Percentiles rank a stretch among this genome's conserved stretches.
phyloP scores from a whole-genome alignment of 2,888 invertebrate genomes.

The Chymomyza fuscimana region DNA sequence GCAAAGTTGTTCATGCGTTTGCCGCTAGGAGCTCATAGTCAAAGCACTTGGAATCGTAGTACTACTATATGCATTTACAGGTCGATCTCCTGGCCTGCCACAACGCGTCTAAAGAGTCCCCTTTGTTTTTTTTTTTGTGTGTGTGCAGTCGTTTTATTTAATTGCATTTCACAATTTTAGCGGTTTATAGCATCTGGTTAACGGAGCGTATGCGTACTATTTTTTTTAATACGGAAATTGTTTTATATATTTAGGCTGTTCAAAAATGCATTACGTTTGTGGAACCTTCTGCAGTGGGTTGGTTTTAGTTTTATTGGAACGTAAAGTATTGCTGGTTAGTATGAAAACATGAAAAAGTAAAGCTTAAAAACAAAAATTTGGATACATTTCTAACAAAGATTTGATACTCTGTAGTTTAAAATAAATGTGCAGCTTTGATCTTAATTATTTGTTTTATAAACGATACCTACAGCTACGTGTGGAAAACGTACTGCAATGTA shows the following conservation, averaged over 20 bases:
- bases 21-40: neutral
- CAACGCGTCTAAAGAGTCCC: neutral
- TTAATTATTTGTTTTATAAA: too few species aligned
- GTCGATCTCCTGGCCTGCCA: conserved; percentile 52
- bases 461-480: too few species aligned
- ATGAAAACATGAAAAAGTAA: neutral
- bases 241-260: neutral
- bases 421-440: too few species aligned
- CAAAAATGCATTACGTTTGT: conserved; percentile 17
- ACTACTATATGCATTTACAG: conserved; percentile 26
- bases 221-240: conserved; percentile 43
- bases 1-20: conserved; percentile 27
- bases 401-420: too few species aligned
- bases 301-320: conserved; percentile 36
- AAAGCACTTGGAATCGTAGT: neutral
- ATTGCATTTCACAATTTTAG: conserved; percentile 44
- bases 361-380: too few species aligned
- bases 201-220: conserved; percentile 22
- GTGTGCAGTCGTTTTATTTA: conserved; percentile 30
- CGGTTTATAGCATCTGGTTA: neutral
- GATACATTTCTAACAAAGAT: too few species aligned
- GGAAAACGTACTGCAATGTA: too few species aligned
- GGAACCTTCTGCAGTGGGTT: neutral
- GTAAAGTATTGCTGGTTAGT: conserved; percentile 35
- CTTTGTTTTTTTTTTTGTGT: conserved; percentile 19